Base-by-base conservation (phyloP, 1,140 invertebrate genomes). In the Cydia splendana region DNA sequence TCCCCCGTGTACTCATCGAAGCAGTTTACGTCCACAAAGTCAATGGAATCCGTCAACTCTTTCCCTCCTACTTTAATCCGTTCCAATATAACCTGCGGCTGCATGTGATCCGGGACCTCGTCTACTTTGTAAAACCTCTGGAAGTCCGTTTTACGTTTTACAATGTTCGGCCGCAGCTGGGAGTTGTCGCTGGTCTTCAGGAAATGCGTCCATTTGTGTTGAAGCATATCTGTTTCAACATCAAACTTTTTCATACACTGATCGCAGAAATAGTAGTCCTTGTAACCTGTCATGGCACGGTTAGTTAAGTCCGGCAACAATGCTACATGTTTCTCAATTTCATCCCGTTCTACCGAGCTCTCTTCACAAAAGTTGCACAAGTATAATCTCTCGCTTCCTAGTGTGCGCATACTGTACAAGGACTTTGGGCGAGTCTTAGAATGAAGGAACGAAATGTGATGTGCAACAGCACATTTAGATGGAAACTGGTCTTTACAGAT, bases 151-250 rank as follows among this genome's bases (percentile, higher is more conserved):
- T 53, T 18, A 20, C n/a, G 65, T n/a, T 78, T 77, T 4, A 75
- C 67, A 10, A 5, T 48, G 20, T 81, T 80, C 53, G 76, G 57
- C 75, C 79, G 80, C 30, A 69, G 51, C 42, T 87, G 85, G 0
- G 83, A 83, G 45, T 86, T 86, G 15, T 87, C 82, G 51, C 73
- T 80, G 5, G 80, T 85, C 45, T 85, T 87, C 6, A 88, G 76
- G 77, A 85, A 88, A 74, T 91, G 91, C 3, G 83, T 79, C 88
- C 88, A 93, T 75, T 91, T 91, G 69, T 93, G 90, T 45, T 88
- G 82, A 2, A 91, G 30, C 86, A 91, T 88, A 4, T 86, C 82
- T 0, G 83, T 85, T 79, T 91, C 89, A 0, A 82, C 85, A 12
- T 81, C 84, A 82, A 91, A 91, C 65, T 88, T 88, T 20, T 84